Percentiles rank a stretch among this genome's conserved stretches.
These are phyloP conservation scores for Halcyon chelicuti DNA, from an alignment of 2,797 vertebrate genomes.

Conservation along the genomic window DNA sequence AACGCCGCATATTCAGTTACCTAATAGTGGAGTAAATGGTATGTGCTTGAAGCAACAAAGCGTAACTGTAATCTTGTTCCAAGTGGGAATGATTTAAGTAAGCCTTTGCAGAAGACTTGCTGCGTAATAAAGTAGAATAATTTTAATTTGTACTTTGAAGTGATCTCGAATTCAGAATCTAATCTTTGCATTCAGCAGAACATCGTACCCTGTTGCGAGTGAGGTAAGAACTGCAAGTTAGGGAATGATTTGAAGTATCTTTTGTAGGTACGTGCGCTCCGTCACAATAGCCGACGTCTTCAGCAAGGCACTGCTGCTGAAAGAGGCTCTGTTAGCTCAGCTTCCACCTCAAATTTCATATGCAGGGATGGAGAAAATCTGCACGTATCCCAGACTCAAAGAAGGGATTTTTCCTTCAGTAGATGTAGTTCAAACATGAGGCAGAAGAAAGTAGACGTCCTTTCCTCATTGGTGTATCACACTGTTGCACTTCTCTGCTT, in stretches of 20 bases:
- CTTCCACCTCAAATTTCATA: neutral
- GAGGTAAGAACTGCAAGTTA: constrained; percentile 45
- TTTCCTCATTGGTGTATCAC: fast-evolving
- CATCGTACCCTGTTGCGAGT: constrained; percentile 32
- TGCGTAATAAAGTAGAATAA: constrained; percentile 69
- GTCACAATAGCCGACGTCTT: neutral
- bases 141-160: constrained; percentile 79
- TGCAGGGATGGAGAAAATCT: neutral
- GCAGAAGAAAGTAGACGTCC: neutral
- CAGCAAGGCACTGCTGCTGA: neutral
- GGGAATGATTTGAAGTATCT: constrained; percentile 33
- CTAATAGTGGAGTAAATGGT: constrained; percentile 75
- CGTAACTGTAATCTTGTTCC: constrained; percentile 77
- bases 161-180: constrained; percentile 69
- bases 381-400: neutral
- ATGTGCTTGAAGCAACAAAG: constrained; percentile 80
- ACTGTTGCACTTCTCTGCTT: neutral
- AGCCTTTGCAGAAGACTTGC: constrained; percentile 73
- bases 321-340: neutral
- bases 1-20: constrained; percentile 78
- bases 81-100: constrained; percentile 73
- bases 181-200: constrained; percentile 67
- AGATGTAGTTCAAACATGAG: fast-evolving
- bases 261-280: neutral
- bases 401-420: neutral